These are phyloP conservation scores for Hymenopus coronatus DNA, from an alignment of 2,888 invertebrate species.

Conservation along the genomic window DNA sequence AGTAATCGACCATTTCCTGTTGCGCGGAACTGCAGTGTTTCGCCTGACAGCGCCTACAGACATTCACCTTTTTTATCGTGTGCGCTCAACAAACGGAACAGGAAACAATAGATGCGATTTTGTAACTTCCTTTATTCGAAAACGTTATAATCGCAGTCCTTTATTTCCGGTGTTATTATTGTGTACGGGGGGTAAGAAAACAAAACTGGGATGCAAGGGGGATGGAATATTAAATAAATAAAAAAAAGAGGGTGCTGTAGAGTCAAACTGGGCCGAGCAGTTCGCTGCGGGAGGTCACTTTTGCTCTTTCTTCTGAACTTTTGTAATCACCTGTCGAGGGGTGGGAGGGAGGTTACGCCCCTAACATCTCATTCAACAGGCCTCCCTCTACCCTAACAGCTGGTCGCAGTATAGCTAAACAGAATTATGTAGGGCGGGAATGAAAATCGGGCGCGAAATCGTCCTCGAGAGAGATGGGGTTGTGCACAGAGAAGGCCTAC, in stretches of 20 bases:
- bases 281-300: not conserved
- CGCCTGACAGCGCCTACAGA: not conserved
- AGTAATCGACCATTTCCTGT: not conserved
- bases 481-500: not conserved
- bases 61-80: not conserved
- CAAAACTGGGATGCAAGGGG: not conserved
- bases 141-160: not conserved
- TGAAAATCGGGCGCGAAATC: slow-evolving; percentile 12
- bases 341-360: not conserved
- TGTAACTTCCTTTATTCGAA: not conserved
- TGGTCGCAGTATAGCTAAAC: not conserved
- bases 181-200: not conserved
- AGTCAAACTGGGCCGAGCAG: not conserved
- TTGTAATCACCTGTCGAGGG: slow-evolving; percentile 1
- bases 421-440: not conserved
- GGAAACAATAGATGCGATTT: not conserved
- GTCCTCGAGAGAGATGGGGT: not conserved
- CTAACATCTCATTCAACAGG: slow-evolving; percentile 2
- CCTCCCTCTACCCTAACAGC: not conserved
- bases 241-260: not conserved
- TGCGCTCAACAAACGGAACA: not conserved
- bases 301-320: not conserved
- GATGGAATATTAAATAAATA: not conserved
- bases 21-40: not conserved
- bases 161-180: not conserved